phyloP scores from a whole-genome alignment of 2,113 vertebrate species.

The Acrocephalus arundinaceus region DNA sequence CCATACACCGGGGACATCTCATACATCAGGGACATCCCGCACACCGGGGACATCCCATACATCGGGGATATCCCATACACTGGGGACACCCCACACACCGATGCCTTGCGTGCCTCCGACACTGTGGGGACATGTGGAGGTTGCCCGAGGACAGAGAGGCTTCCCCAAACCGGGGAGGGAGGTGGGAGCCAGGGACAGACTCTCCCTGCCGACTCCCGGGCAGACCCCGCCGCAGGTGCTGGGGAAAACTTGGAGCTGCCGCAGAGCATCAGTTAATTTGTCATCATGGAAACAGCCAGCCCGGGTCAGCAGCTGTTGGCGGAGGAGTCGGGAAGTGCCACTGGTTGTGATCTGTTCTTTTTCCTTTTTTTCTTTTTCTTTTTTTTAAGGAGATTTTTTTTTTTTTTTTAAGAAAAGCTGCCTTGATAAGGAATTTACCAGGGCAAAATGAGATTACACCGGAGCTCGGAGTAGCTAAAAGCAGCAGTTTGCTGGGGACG shows the following conservation, averaged over 20 bases:
- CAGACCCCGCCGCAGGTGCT: not conserved
- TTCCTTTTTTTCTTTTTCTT: not conserved
- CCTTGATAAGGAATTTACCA: constrained; percentile 48
- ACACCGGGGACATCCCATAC: too few species aligned
- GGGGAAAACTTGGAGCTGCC: not conserved
- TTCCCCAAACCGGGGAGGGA: not conserved
- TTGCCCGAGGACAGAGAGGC: not conserved
- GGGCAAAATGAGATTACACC: constrained; percentile 31
- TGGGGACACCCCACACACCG: too few species aligned
- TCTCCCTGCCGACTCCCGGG: not conserved
- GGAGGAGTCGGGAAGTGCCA: not conserved
- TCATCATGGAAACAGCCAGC: constrained; percentile 7
- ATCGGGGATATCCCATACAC: too few species aligned
- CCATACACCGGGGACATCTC: too few species aligned
- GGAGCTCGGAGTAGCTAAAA: not conserved
- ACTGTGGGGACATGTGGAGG: accelerated
- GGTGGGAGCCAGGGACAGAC: not conserved
- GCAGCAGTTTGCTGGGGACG: not conserved
- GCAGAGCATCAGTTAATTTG: constrained; percentile 4
- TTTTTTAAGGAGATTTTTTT: constrained; percentile 9
- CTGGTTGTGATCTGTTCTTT: not conserved
- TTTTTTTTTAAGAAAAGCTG: not conserved
- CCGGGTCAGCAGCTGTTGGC: not conserved
- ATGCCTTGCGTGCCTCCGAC: accelerated
- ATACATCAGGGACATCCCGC: too few species aligned